Base-by-base conservation (phyloP, 2,888 invertebrate genomes). In the Cordilura impudica region DNA sequence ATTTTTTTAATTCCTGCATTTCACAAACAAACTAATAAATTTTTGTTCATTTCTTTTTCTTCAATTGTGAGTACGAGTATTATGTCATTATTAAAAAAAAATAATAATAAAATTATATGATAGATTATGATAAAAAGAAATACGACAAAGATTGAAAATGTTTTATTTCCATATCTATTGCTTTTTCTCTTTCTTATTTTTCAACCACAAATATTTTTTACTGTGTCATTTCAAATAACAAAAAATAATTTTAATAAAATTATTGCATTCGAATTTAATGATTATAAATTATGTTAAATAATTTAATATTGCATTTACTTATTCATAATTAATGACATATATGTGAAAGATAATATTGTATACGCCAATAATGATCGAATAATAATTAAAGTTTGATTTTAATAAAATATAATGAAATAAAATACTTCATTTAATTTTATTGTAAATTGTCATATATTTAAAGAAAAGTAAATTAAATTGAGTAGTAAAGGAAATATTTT, bases 71-170 rank as follows among this genome's bases (percentile, higher is more conserved):
- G 35, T 39, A 12, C 16, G 14, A 18, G 35, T 54, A 19, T 54
- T 54, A 54, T 54, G 35, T 51, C 58, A 75, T 61, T 54, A 26
- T 18, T 14, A 21, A 21, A 53, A 47, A 7, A 26, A 26, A 19
- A 60, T 26, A 56, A 49, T 21, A 49, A 49, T 14, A 60, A 60
- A 35, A 60, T 60, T n/a, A 60, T 60, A 31, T 54, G 54, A 54
- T 31, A 31, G 54, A 54, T 54, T 31, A 54, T 54, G 10, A 31
- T 10, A 26, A 54, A 16, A 43, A 21, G 26, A 21, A 43, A 14
- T 12, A 21, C 5, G 12, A 54, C n/a, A 43, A 60, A 60, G 45
- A 60, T 60, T 43, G 60, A 60, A 60, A 60, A 45, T 60, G 23
- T 60, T 54, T 54, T 23, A 10, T 26, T 43, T 60, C 45, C 19